Evolutionary conservation across 2,888 invertebrate genomes (phyloP).

Genomic region (Cheilosia vulpina): DNA sequence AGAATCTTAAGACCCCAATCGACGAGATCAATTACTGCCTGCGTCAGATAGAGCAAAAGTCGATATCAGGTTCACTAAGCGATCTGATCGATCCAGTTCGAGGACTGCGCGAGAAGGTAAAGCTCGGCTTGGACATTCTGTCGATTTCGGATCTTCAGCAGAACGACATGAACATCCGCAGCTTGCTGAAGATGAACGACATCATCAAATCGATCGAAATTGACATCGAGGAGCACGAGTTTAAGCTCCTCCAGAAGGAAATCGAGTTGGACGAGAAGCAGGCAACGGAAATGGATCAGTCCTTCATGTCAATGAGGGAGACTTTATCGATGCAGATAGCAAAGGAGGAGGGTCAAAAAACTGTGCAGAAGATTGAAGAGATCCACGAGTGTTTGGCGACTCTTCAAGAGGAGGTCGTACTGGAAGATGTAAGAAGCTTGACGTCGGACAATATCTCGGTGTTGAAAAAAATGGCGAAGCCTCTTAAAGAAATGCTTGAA

Average conservation of each 20-base stretch:
- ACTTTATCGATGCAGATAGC: slow-evolving; percentile 80
- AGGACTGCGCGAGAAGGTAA: slow-evolving; percentile 81
- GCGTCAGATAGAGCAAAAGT: slow-evolving; percentile 82
- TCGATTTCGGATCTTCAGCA: slow-evolving; percentile 77
- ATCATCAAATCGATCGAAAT: slow-evolving; percentile 80
- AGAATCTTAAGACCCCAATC: slow-evolving; percentile 84
- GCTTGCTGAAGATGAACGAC: slow-evolving; percentile 79
- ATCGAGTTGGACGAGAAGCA: slow-evolving; percentile 80
- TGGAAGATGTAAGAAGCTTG: slow-evolving; percentile 50
- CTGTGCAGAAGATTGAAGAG: slow-evolving; percentile 79
- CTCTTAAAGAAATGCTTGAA: slow-evolving; percentile 80
- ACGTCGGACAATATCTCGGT: slow-evolving; percentile 76
- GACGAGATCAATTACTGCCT: slow-evolving; percentile 84
- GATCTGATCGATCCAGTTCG: slow-evolving; percentile 82
- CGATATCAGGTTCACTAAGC: slow-evolving; percentile 81
- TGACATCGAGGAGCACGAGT: slow-evolving; percentile 82
- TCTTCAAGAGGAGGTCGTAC: slow-evolving; percentile 68
- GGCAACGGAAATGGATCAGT: slow-evolving; percentile 78
- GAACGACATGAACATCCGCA: slow-evolving; percentile 79
- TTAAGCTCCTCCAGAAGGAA: slow-evolving; percentile 80
- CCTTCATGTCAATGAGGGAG: slow-evolving; percentile 79
- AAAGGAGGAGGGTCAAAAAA: slow-evolving; percentile 78
- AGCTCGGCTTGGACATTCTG: slow-evolving; percentile 80
- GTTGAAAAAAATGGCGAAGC: slow-evolving; percentile 78
- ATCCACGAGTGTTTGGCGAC: slow-evolving; percentile 80